These are phyloP conservation scores for Stegana nigrithorax DNA, from an alignment of 2,888 invertebrate species.

Conservation along the genomic window DNA sequence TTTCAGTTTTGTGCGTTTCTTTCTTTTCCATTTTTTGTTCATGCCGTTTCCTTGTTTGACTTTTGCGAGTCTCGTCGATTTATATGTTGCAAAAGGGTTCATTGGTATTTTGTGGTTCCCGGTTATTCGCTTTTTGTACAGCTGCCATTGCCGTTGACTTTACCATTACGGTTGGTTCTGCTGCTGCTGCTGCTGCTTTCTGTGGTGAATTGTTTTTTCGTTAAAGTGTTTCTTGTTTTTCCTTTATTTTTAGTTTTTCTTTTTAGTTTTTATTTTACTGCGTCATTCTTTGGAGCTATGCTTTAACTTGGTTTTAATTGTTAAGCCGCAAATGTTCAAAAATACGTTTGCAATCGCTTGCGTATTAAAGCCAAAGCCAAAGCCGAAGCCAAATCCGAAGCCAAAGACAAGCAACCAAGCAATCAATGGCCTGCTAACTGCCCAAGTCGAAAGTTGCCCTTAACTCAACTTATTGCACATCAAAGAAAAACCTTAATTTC, in stretches of 20 bases:
- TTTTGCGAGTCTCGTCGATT: conserved; percentile 10
- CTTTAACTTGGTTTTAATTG: conserved; percentile 34
- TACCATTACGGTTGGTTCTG: conserved; percentile 17
- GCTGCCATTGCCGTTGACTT: too few relatives aligned
- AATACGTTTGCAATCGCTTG: conserved; percentile 6
- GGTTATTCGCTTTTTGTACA: conserved; percentile 11
- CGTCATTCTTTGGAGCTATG: conserved; percentile 1
- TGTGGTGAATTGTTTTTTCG: conserved; percentile 26
- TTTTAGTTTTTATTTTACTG: conserved; percentile 28
- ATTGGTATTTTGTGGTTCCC: conserved; percentile 15
- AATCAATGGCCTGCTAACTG: not conserved
- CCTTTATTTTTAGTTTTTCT: conserved; percentile 18
- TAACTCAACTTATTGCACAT: not conserved
- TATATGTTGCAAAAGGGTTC: conserved; percentile 13
- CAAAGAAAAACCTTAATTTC: not conserved
- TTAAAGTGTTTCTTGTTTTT: conserved; percentile 28
- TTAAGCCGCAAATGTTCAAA: not conserved
- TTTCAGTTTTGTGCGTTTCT: not conserved
- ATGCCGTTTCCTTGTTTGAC: conserved; percentile 2
- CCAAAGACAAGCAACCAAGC: not conserved
- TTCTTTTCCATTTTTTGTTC: conserved; percentile 11
- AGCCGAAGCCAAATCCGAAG: not conserved
- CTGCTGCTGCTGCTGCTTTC: conserved; percentile 22
- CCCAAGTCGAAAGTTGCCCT: too few relatives aligned
- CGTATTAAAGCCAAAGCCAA: not conserved